A percentile compares a stretch with the other conserved stretches of the same genome.
Conservation (phyloP, 2,797 vertebrate genomes). For the Hemibagrus guttatus region DNA sequence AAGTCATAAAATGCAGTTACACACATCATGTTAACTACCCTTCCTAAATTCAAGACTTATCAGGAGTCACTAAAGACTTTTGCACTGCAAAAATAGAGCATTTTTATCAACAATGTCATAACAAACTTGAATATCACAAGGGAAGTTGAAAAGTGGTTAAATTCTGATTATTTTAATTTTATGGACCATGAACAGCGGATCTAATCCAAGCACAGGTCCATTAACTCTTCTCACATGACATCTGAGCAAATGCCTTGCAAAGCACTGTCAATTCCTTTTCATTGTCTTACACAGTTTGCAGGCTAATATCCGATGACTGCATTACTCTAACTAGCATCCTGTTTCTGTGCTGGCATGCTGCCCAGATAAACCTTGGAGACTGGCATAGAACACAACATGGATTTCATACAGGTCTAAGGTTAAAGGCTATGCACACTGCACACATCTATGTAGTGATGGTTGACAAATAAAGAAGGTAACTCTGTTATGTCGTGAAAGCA, state of each 20-base stretch:
- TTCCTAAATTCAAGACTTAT: background rate
- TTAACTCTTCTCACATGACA: slow-evolving; percentile 22
- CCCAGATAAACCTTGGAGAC: slow-evolving; percentile 45
- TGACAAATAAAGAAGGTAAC: background rate
- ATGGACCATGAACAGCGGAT: background rate
- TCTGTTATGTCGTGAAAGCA: background rate
- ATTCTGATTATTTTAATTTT: slow-evolving; percentile 22
- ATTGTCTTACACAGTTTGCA: slow-evolving; percentile 35
- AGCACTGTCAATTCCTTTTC: slow-evolving; percentile 26
- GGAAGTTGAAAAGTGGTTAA: background rate
- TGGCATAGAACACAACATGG: slow-evolving; percentile 37
- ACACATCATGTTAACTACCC: background rate
- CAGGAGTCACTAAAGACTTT: background rate
- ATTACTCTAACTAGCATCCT: slow-evolving; percentile 31
- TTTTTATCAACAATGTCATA: background rate
- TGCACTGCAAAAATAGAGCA: background rate
- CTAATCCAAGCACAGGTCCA: slow-evolving; percentile 10
- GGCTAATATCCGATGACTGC: slow-evolving; percentile 43
- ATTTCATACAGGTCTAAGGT: slow-evolving; percentile 43
- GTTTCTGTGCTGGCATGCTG: slow-evolving; percentile 40
- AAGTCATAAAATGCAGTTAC: background rate
- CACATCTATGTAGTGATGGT: slow-evolving; percentile 1
- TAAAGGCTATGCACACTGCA: slow-evolving; percentile 47
- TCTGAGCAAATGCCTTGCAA: slow-evolving; percentile 21
- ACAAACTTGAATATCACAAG: background rate